A percentile compares a stretch with the other conserved stretches of the same genome.
These are phyloP conservation scores for Bombyx huttoni DNA, from an alignment of 2,888 invertebrate genomes.

Conservation along the genomic window DNA sequence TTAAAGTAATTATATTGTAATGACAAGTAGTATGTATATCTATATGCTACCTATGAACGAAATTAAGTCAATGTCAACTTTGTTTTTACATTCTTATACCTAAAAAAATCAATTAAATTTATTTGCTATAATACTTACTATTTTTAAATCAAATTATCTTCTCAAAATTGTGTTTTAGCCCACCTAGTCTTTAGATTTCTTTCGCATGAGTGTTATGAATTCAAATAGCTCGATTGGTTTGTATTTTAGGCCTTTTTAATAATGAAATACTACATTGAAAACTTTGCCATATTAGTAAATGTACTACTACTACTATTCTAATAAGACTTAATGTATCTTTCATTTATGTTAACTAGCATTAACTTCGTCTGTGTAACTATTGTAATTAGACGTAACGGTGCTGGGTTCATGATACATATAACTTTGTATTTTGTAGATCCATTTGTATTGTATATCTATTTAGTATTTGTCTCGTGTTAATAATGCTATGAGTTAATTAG, in stretches of 20 bases:
- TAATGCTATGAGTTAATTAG: slow-evolving; percentile 43
- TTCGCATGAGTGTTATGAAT: slow-evolving; percentile 43
- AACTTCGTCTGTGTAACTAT: slow-evolving; percentile 59
- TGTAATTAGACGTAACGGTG: slow-evolving; percentile 66
- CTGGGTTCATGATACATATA: slow-evolving; percentile 65
- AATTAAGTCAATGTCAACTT: slow-evolving; percentile 28
- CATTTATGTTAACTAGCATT: slow-evolving; percentile 46
- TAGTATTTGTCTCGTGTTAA: slow-evolving; percentile 55
- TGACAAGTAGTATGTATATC: background rate
- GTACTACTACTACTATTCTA: slow-evolving; percentile 65
- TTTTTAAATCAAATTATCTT: slow-evolving; percentile 12
- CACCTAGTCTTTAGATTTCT: slow-evolving; percentile 66
- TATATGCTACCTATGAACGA: slow-evolving; percentile 3
- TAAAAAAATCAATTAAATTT: slow-evolving; percentile 5
- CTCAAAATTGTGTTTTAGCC: slow-evolving; percentile 55
- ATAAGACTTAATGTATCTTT: slow-evolving; percentile 61
- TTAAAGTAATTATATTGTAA: background rate
- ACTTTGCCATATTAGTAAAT: slow-evolving; percentile 72
- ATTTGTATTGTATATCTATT: slow-evolving; percentile 53
- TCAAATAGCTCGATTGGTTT: slow-evolving; percentile 45
- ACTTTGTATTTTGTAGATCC: slow-evolving; percentile 61
- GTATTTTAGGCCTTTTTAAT: slow-evolving; percentile 43
- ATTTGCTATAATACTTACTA: background rate
- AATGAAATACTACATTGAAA: slow-evolving; percentile 68
- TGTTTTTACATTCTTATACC: slow-evolving; percentile 17